These are phyloP conservation scores for Euphydryas editha DNA, from an alignment of 2,888 invertebrate genomes.

Conservation along the genomic window DNA sequence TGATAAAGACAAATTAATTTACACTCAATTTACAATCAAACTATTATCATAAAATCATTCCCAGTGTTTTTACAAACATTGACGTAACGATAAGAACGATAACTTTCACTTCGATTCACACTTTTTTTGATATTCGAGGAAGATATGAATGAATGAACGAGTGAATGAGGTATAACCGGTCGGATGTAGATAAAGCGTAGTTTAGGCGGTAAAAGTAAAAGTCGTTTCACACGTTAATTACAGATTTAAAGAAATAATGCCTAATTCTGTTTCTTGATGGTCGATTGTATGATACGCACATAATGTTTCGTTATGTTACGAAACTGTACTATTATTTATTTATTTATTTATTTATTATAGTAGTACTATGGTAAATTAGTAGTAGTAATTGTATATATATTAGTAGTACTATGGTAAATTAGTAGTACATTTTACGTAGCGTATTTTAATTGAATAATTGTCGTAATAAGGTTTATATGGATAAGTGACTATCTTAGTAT, in stretches of 20 bases:
- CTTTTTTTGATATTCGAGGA: slow-evolving; percentile 55
- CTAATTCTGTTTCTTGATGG: background rate
- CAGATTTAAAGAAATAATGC: slow-evolving; percentile 6
- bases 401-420: too few relatives aligned
- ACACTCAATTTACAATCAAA: slow-evolving; percentile 2
- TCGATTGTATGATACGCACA: background rate
- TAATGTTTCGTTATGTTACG: too few relatives aligned
- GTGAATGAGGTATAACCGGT: slow-evolving; percentile 26
- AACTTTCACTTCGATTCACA: slow-evolving; percentile 65
- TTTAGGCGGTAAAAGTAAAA: slow-evolving; percentile 31
- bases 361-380: too few relatives aligned
- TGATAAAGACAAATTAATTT: background rate
- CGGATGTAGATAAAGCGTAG: background rate
- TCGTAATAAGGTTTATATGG: too few relatives aligned
- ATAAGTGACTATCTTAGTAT: too few relatives aligned
- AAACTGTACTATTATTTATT: too few relatives aligned
- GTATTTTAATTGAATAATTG: too few relatives aligned
- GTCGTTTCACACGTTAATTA: slow-evolving; percentile 26
- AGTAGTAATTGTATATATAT: too few relatives aligned
- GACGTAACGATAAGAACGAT: slow-evolving; percentile 27
- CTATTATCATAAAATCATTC: background rate
- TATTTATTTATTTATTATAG: too few relatives aligned
- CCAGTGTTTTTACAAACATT: slow-evolving; percentile 8
- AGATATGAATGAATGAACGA: slow-evolving; percentile 29
- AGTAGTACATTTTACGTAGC: too few relatives aligned